Conservation (phyloP, 2,113 vertebrate species). For the Leucopternis melanops region DNA sequence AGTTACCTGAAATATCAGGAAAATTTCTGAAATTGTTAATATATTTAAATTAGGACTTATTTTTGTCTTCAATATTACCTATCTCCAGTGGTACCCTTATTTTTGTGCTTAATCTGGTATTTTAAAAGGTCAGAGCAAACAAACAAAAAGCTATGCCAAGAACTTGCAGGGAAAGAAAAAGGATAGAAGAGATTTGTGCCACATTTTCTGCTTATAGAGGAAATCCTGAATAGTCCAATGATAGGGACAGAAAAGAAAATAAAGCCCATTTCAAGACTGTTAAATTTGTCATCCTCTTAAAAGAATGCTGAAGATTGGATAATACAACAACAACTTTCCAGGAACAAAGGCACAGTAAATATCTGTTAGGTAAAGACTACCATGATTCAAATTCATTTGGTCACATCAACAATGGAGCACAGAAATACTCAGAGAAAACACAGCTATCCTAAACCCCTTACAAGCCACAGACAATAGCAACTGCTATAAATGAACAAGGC, state of each 20-base stretch:
- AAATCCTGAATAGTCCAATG: not conserved
- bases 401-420: not conserved
- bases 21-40: not conserved
- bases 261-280: not conserved
- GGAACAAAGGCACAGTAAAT: not conserved
- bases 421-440: not conserved
- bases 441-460: not conserved
- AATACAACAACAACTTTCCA: not conserved
- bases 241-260: not conserved
- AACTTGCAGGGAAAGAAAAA: not conserved
- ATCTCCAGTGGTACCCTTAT: not conserved
- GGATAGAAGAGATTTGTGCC: not conserved
- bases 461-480: not conserved
- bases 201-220: not conserved
- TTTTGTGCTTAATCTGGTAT: not conserved
- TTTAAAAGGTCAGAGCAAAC: not conserved
- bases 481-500: not conserved
- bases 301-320: not conserved
- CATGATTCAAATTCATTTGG: not conserved
- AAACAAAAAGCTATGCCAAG: not conserved
- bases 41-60: not conserved
- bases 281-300: not conserved
- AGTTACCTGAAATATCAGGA: not conserved
- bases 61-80: not conserved
- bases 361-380: not conserved